Evolutionary conservation across 2,888 invertebrate genomes (phyloP).

Genomic region (Cephus spinipes): DNA sequence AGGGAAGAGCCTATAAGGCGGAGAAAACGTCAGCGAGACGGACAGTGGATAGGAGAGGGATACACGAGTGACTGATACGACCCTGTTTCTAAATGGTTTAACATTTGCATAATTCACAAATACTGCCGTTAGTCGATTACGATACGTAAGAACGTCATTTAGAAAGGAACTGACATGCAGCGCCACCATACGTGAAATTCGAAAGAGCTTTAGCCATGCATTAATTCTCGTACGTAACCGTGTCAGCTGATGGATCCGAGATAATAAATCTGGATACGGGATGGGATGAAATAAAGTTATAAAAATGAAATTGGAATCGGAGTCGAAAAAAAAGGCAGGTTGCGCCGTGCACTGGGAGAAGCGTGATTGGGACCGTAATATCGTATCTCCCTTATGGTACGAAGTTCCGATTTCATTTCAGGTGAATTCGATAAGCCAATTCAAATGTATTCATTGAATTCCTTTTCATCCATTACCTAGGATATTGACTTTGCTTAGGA

Average conservation of each 20-base stretch:
- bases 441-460: constrained; percentile 23
- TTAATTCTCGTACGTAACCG: neutral
- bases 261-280: neutral
- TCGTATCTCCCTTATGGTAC: neutral
- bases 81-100: constrained; percentile 41
- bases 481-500: constrained; percentile 3
- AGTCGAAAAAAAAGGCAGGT: neutral
- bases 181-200: neutral
- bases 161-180: neutral
- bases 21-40: neutral
- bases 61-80: constrained; percentile 23
- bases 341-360: neutral
- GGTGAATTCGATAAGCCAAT: neutral
- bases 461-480: constrained; percentile 11
- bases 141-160: neutral
- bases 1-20: neutral
- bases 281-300: neutral
- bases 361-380: neutral
- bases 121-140: constrained; percentile 21
- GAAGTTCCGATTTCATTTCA: neutral
- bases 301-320: too few species aligned
- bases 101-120: constrained; percentile 38
- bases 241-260: neutral
- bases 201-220: neutral
- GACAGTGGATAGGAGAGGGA: constrained; percentile 18